Evolutionary conservation across 2,888 invertebrate species (phyloP), one percentile per base, ranked within the genome.

Genomic region (Brachyptera risi): DNA sequence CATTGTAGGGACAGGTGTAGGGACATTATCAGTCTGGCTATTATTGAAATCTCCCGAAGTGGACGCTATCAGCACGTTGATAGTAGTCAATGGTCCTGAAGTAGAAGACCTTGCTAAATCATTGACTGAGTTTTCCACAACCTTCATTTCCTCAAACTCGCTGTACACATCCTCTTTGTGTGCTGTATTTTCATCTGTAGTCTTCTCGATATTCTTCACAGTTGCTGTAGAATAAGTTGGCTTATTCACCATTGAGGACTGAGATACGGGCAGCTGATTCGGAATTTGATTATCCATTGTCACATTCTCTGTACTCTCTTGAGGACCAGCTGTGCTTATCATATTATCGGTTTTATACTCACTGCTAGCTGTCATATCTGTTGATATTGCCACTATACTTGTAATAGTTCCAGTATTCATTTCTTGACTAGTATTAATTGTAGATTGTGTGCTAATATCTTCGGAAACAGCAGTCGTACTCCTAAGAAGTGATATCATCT

Each of bases 391-490:
- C 15, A 38, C 5, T 1, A 5, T 21, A 4, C 24, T 38, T 13
- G 9, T 31, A 11, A 27, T 50, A 7, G 38, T 13, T 27, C 23
- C 19, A 17, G 19, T 17, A 24, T 23, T 44, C 44, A 17, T 19
- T 2, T 68, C 72, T 5, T 58, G 60, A 49, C 60, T 38, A 63
- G 27, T 5, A 35, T 60, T 57, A 37, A 40, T 35, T 63, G 50
- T 64, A 50, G 56, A 56, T 49, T 15, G 62, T 7, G 56, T 50
- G 15, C 60, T 26, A 1, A 73, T 74, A 63, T 75, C 72, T 65
- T 63, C 64, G 23, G 62, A 56, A 9, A 56, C 54, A 27, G 63
- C 54, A 15, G 64, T 51, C 15, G 64, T 62, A 35, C 60, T 65
- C 9, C 61, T 59, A 31, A 60, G 51, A 7, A 58, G 69, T 67